Evolutionary conservation across 2,888 invertebrate genomes (phyloP), one percentile per base, ranked within the genome.

Genomic region (Mongoloraphidia duomilia): DNA sequence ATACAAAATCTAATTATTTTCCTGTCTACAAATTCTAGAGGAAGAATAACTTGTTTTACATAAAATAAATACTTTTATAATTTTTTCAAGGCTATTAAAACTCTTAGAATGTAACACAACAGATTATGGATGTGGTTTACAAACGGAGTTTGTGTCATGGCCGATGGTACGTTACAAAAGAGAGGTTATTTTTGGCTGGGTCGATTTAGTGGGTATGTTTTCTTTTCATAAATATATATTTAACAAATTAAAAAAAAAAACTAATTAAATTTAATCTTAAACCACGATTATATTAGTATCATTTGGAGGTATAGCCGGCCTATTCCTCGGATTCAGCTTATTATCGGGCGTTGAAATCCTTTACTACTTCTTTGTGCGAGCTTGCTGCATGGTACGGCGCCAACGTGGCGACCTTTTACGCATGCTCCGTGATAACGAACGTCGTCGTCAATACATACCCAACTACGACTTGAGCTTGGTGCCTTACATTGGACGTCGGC

Each of bases 111-210:
- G 26, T 6, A 26, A 26, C 26, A 26, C 26, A 26, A 26, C 26
- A 5, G 6, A 6, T 26, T 26, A 26, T 6, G 26, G 26, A 6
- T 49, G 46, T 12, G 50, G 47, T 26, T 62, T 80, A 52, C 77
- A 78, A 61, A 68, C 75, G 1, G 77, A 82, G 63, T 85, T 84
- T 61, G 79, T 83, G 1, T 84, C 84, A 1, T 87, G 86, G 86
- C 84, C 84, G 1, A 77, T 80, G 75, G 80, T 85, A 33, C 73
- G 81, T 4, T 87, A 83, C 61, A 85, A 84, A 60, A 75, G 86
- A 34, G 85, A 87, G 63, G 85, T 87, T 13, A 73, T 84, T 40
- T 88, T 88, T 61, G 88, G 87, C 49, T 86, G 86, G 85, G 83
- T 88, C 1, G 88, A 88, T 68, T 71, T 88, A 46, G 62, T 87